Percentiles rank a stretch among this genome's conserved stretches.
Conservation (phyloP, 2,113 vertebrate species). For the Nestor notabilis region DNA sequence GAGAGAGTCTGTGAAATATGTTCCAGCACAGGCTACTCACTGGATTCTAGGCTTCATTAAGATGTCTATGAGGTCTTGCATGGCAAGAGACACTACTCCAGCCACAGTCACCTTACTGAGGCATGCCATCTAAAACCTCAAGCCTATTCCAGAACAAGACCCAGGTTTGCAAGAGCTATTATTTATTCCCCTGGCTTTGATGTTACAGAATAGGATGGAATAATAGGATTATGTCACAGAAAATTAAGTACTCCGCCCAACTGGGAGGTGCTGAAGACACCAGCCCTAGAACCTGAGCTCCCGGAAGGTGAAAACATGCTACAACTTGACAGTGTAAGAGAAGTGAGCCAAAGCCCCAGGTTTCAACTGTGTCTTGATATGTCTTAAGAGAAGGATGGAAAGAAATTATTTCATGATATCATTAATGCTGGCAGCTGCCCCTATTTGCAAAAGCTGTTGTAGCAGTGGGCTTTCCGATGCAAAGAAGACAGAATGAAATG, state of each 20-base stretch:
- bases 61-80: background rate
- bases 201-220: background rate
- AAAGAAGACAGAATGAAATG: background rate
- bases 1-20: background rate
- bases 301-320: background rate
- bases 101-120: background rate
- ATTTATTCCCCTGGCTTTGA: background rate
- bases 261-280: background rate
- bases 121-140: background rate
- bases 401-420: background rate
- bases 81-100: background rate
- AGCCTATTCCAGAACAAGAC: background rate
- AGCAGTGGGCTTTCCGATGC: background rate
- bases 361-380: background rate
- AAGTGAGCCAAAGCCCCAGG: background rate
- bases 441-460: background rate
- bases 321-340: accelerated
- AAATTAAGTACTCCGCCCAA: background rate
- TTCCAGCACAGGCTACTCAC: accelerated
- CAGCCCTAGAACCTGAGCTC: background rate
- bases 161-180: background rate
- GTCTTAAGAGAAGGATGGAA: background rate
- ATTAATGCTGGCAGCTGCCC: background rate
- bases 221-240: background rate
- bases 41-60: background rate